These are phyloP conservation scores for Acanthurus tractus DNA, from an alignment of 2,797 vertebrate genomes.

Conservation along the genomic window DNA sequence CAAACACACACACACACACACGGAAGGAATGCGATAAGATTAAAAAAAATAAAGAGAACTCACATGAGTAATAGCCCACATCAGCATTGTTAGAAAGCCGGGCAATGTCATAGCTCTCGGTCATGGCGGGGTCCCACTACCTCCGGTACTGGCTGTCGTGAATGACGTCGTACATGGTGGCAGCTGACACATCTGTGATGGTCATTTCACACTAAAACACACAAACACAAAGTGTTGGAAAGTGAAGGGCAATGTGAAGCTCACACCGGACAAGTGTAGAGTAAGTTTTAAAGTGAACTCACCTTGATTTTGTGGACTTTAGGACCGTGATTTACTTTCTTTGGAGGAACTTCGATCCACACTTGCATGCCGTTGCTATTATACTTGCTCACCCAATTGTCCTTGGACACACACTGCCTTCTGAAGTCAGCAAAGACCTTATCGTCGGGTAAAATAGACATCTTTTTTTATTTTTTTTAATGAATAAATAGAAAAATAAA, in stretches of 20 bases:
- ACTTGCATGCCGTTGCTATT: conserved; percentile 80
- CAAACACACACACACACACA: conserved; percentile 3
- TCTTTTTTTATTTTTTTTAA: conserved; percentile 37
- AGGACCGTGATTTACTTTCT: conserved; percentile 40
- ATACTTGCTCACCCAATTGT: conserved; percentile 85
- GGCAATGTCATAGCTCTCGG: conserved; percentile 85
- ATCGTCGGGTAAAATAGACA: conserved; percentile 76
- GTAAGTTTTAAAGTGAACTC: background rate
- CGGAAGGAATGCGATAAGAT: background rate
- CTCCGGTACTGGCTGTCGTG: conserved; percentile 82
- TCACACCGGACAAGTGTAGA: background rate
- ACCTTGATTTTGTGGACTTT: conserved; percentile 89
- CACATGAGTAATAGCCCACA: conserved; percentile 88
- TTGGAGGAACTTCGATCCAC: conserved; percentile 78
- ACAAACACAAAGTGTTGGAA: background rate
- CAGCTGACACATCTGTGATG: conserved; percentile 81
- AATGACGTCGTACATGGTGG: conserved; percentile 86
- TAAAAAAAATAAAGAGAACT: conserved; percentile 48
- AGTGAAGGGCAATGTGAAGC: too few species aligned
- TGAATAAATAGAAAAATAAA: conserved; percentile 50
- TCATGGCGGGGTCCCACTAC: conserved; percentile 83
- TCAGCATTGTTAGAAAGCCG: conserved; percentile 81
- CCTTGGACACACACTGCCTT: conserved; percentile 78
- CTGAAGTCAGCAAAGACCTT: conserved; percentile 81
- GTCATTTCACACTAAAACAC: conserved; percentile 80